Evolutionary conservation across 1,140 invertebrate genomes (phyloP), one percentile per base, ranked within the genome.

Genomic region (Sipha flava): DNA sequence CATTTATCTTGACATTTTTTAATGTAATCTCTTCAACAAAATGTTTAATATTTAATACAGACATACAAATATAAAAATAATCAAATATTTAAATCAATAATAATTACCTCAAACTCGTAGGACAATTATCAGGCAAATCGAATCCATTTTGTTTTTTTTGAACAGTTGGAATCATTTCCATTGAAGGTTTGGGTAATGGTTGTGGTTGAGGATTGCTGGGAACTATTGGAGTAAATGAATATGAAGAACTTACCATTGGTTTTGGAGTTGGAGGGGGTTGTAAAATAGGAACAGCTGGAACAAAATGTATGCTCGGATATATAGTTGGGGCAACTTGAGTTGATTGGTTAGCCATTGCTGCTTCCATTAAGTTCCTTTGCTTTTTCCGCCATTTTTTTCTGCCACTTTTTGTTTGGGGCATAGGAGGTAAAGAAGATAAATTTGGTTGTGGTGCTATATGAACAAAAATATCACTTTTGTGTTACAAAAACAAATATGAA

Each of bases 1-100:
- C 95, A 97, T 86, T 94, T 94, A 47, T 91, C 91, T 88, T 97
- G 98, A 83, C 95, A 96, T 81, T 93, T 90, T 83, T 93, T 92
- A 14, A 98, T 95, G 86, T 97, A 98, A 80, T 92, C 83, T 82
- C 88, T 90, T 81, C 14, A 86, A 84, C 77, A 79, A 79, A 81
- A 81, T 49, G 81, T 70, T 52, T 10, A 66, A n/a, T 10, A 64
- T 59, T 54, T 16, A 29, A 70, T 70, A 45, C n/a, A n/a, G n/a
- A n/a, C n/a, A n/a, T n/a, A n/a, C n/a, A 29, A 70, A 70, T 45
- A 12, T 43, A 40, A 9, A 31, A 14, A 23, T 1, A 66, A 0
- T 68, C n/a, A 70, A 47, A 23, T 10, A 43, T n/a, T n/a, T n/a
- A 45, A 64, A 43, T 2, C 26, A n/a, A 3, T 70, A 10, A 10